Evolutionary conservation across 1,140 invertebrate species (phyloP), one percentile per base, ranked within the genome.

Genomic region (Ceratina calcarata): DNA sequence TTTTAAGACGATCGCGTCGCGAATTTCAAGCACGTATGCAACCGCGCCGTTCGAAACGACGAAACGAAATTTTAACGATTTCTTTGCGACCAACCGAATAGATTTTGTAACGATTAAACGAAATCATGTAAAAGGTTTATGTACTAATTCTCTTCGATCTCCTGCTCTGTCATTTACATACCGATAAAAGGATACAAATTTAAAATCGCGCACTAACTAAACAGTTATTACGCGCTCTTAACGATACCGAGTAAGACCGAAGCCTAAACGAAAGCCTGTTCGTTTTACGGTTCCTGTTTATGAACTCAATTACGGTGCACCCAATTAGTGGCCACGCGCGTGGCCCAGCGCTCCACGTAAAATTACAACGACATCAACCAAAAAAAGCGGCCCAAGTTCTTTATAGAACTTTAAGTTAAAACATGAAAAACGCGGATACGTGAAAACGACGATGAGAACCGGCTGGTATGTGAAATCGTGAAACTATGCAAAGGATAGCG

Each of bases 301-400:
- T 86, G 82, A 86, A 85, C 84, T 86, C 83, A 76, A 86, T 82
- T 86, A 85, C 83, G 82, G 60, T 81, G 67, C 58, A 78, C 71
- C 83, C 75, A 85, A 86, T 86, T 86, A 86, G 84, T 70, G 66
- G 84, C 73, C 83, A 86, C 83, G 83, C 83, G 83, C 82, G 72
- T 72, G 80, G 67, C 60, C 64, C 73, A 51, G 49, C 76, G 49
- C 18, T 24, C 45, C 51, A n/a, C 74, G 49, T 79, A 71, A 81
- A 85, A 85, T 85, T 85, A 85, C 78, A 45, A 37, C 49, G 37
- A 70, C 84, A 77, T 85, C 82, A 79, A 86, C 57, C 27, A 74
- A 18, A 74, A 24, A 22, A 53, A 15, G 3, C 0, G 49, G 20
- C 12, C 65, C 20, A 18, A 55, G n/a, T 20, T 3, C 49, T 53